A percentile compares a stretch with the other conserved stretches of the same genome.
Evolutionary conservation across 2,797 vertebrate species (phyloP).

Genomic region (Gephyroberyx darwinii): DNA sequence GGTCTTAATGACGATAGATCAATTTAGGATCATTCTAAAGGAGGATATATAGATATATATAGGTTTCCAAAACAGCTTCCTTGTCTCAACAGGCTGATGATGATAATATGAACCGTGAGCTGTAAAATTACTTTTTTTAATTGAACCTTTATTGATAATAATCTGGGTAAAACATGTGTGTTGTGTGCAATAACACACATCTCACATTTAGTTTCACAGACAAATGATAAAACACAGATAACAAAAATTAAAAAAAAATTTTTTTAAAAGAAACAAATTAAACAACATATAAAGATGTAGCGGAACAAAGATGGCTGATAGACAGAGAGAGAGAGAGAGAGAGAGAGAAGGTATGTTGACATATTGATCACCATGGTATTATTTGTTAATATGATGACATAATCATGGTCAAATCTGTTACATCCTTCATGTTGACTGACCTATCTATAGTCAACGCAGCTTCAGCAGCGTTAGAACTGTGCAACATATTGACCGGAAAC

Average conservation of each 20-base stretch:
- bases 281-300: no score
- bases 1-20: background rate
- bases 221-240: no score
- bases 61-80: background rate
- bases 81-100: background rate
- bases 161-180: no score
- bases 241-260: no score
- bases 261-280: background rate
- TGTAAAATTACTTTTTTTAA: background rate
- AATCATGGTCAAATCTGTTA: background rate
- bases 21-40: background rate
- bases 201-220: no score
- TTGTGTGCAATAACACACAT: no score
- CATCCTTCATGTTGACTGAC: background rate
- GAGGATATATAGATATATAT: background rate
- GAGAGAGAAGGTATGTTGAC: background rate
- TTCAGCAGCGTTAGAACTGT: background rate
- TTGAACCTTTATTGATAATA: no score
- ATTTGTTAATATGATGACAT: no score
- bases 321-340: no score
- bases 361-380: background rate
- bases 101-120: background rate
- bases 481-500: constrained; percentile 20
- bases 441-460: background rate
- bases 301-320: no score